Conservation (phyloP, 2,113 vertebrate species). For the Lophura nycthemera region DNA sequence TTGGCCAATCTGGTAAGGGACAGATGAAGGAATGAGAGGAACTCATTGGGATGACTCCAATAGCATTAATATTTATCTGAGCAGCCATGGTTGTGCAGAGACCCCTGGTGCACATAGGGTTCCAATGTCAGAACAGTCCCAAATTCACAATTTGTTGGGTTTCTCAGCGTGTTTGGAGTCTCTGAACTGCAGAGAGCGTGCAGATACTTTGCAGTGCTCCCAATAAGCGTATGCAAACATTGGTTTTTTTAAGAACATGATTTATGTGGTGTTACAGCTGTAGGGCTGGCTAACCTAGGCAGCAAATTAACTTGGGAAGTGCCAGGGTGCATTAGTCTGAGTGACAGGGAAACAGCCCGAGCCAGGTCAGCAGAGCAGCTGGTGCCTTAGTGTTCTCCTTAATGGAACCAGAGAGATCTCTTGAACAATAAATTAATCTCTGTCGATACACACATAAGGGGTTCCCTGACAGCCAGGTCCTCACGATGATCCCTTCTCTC, state of each 20-base stretch:
- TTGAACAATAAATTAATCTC: slow-evolving; percentile 2
- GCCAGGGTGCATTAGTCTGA: slow-evolving; percentile 6
- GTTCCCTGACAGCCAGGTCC: background rate
- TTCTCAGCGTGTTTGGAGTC: accelerated
- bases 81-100: background rate
- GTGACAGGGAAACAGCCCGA: background rate
- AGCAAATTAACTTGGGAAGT: slow-evolving; percentile 19
- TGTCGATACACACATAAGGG: background rate
- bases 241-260: background rate
- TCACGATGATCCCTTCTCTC: background rate
- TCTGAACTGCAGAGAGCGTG: accelerated
- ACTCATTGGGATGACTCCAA: background rate
- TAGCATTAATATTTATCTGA: background rate
- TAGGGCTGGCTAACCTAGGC: background rate
- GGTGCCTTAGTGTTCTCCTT: background rate
- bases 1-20: background rate
- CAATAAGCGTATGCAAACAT: background rate
- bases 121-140: too few species aligned
- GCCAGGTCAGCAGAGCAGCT: background rate
- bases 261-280: background rate
- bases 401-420: slow-evolving; percentile 17
- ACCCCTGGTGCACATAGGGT: accelerated
- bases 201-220: background rate
- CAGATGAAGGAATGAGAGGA: background rate
- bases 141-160: background rate